Conservation (phyloP, 2,113 vertebrate species). For the Psammodynastes pulverulentus region DNA sequence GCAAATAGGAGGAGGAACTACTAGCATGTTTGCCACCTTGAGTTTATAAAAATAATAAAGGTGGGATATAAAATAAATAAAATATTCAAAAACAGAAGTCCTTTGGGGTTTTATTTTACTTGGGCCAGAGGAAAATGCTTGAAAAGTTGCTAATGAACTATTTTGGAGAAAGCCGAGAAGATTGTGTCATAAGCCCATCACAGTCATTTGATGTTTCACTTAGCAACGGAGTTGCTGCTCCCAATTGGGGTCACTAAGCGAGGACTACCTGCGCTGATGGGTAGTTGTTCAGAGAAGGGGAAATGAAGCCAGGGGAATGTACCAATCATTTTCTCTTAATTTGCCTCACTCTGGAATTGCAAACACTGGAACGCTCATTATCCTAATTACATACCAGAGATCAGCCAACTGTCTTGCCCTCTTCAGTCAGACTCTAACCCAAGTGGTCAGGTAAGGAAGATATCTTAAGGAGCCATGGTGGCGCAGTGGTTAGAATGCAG, state of each 20-base stretch:
- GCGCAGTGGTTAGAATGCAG: background rate
- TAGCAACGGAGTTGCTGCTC: background rate
- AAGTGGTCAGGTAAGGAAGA: background rate
- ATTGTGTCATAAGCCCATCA: background rate
- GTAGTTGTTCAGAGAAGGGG: background rate
- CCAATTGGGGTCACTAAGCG: background rate
- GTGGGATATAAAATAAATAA: background rate
- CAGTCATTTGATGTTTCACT: background rate
- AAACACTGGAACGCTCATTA: background rate
- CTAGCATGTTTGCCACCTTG: background rate
- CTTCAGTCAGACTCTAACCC: background rate
- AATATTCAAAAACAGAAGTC: background rate
- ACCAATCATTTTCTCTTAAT: background rate
- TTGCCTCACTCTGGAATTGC: background rate
- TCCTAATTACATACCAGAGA: background rate
- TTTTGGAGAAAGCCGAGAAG: background rate
- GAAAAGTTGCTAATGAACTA: background rate
- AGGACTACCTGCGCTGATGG: background rate
- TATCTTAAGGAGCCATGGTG: background rate
- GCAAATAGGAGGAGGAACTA: background rate
- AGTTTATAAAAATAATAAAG: background rate
- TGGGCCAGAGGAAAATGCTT: background rate
- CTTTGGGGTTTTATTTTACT: background rate
- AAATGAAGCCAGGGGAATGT: background rate
- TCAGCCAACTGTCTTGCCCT: background rate